Conservation (phyloP, 1,140 invertebrate genomes). For the Maniola jurtina region DNA sequence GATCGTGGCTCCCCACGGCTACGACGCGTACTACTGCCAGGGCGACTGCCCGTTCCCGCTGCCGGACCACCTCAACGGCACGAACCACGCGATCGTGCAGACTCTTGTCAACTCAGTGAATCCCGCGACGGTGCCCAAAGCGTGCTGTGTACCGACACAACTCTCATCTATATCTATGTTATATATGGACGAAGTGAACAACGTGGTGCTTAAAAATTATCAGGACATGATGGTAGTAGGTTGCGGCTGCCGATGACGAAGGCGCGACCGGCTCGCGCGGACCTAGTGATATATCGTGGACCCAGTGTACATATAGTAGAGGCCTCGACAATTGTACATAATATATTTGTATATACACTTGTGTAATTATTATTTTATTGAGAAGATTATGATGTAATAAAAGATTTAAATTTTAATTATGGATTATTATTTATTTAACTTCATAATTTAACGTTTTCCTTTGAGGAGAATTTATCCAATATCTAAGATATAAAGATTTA, state of each 20-base stretch:
- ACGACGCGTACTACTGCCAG: conserved; percentile 96
- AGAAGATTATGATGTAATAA: conserved; percentile 72
- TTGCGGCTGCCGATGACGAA: conserved; percentile 93
- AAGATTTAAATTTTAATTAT: conserved; percentile 51
- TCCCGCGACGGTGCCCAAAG: conserved; percentile 91
- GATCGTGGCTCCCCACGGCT: conserved; percentile 98
- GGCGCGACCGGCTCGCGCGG: conserved; percentile 51
- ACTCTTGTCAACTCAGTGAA: conserved; percentile 96
- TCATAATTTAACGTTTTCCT: no score
- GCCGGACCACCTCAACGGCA: conserved; percentile 95
- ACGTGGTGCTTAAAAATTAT: conserved; percentile 97
- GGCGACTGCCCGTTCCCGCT: conserved; percentile 97
- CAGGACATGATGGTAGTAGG: conserved; percentile 97
- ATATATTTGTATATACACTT: conserved; percentile 70
- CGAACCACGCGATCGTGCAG: conserved; percentile 99
- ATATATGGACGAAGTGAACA: conserved; percentile 95
- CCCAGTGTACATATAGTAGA: conserved; percentile 76
- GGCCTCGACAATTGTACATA: conserved; percentile 73
- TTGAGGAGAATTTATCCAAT: no score
- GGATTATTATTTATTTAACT: conserved; percentile 18
- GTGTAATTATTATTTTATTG: conserved; percentile 78
- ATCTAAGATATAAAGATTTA: no score
- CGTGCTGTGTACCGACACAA: conserved; percentile 96
- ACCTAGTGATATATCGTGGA: conserved; percentile 72
- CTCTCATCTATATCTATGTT: conserved; percentile 95